Evolutionary conservation across 2,113 vertebrate species (phyloP).

Genomic region (Gasterosteus aculeatus): DNA sequence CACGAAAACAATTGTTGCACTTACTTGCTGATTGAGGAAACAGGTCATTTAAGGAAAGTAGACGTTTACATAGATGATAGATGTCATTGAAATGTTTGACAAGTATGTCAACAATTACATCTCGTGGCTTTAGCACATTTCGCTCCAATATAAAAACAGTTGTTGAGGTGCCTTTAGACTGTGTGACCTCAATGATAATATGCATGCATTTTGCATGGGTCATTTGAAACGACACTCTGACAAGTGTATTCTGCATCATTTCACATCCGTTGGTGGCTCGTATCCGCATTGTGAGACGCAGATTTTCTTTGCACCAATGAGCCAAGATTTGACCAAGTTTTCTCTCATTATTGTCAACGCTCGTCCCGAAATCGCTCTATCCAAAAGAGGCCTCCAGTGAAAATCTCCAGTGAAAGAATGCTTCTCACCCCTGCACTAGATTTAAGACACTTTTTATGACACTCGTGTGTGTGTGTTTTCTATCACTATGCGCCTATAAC

Average conservation of each 20-base stretch:
- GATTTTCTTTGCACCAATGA: background rate
- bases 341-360: background rate
- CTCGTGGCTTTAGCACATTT: background rate
- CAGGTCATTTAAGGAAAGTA: background rate
- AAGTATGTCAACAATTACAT: background rate
- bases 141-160: background rate
- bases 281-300: background rate
- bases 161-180: background rate
- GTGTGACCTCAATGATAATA: background rate
- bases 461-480: background rate
- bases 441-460: background rate
- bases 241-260: background rate
- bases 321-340: background rate
- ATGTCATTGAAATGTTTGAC: background rate
- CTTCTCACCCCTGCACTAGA: background rate
- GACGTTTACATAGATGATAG: background rate
- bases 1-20: background rate
- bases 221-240: background rate
- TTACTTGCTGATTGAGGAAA: background rate
- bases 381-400: background rate
- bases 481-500: background rate
- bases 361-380: background rate
- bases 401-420: background rate
- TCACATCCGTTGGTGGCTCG: background rate
- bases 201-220: background rate